These are phyloP conservation scores for Dermolepida albohirtum DNA, from an alignment of 2,888 invertebrate genomes.

Conservation along the genomic window DNA sequence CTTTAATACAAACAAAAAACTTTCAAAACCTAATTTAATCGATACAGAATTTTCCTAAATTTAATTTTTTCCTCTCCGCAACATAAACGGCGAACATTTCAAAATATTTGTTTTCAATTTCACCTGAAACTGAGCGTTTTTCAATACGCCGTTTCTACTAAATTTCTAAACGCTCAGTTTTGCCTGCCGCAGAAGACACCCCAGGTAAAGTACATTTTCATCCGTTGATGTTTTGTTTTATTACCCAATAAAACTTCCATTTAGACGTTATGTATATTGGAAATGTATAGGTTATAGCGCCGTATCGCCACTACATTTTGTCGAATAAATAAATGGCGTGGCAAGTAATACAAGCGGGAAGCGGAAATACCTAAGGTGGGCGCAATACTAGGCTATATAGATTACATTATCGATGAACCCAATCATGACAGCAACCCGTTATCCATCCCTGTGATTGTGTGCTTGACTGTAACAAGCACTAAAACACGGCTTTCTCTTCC, in stretches of 20 bases:
- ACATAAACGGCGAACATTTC: neutral
- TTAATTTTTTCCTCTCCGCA: no score
- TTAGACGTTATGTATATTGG: constrained; percentile 52
- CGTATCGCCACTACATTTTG: constrained; percentile 37
- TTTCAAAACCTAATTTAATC: no score
- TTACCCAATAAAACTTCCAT: constrained; percentile 53
- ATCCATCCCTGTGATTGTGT: constrained; percentile 41
- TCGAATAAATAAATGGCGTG: constrained; percentile 53
- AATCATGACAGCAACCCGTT: constrained; percentile 49
- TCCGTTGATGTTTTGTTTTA: constrained; percentile 50
- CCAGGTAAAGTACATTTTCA: constrained; percentile 32
- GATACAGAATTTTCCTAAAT: no score
- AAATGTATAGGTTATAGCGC: constrained; percentile 53
- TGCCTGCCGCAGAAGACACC: neutral
- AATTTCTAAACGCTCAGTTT: constrained; percentile 9
- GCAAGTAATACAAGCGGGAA: constrained; percentile 52
- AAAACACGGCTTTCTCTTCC: constrained; percentile 35
- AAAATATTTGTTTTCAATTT: constrained; percentile 19
- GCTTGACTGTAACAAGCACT: constrained; percentile 37
- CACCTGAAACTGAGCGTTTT: constrained; percentile 23
- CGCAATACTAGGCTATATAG: constrained; percentile 54
- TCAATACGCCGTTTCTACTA: constrained; percentile 15
- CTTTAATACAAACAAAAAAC: no score
- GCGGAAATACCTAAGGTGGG: constrained; percentile 49
- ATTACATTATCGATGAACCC: constrained; percentile 58